Conservation (phyloP, 2,888 invertebrate species). For the Andrena dorsata region DNA sequence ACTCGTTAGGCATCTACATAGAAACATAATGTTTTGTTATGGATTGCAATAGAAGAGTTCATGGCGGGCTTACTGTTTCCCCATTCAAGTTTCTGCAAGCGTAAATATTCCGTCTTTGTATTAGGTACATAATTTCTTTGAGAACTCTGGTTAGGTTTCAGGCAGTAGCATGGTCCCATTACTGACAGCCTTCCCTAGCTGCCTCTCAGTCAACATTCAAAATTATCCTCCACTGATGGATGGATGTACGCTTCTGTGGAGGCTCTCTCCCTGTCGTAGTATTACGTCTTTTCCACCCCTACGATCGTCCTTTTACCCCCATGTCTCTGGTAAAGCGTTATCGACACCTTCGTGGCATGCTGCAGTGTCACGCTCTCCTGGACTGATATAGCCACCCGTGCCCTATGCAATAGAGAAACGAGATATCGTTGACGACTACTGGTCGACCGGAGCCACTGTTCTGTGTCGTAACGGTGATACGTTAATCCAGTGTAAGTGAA, state of each 20-base stretch:
- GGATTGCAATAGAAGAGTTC: neutral
- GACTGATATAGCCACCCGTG: constrained; percentile 31
- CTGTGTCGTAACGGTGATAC: constrained; percentile 68
- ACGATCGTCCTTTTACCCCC: neutral
- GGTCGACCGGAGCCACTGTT: constrained; percentile 64
- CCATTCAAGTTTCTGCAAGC: neutral
- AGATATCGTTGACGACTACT: constrained; percentile 75
- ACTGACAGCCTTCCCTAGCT: neutral
- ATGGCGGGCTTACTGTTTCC: neutral
- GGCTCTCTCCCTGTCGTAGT: constrained; percentile 3
- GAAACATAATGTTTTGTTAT: neutral
- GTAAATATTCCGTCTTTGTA: neutral
- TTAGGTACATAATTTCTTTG: neutral
- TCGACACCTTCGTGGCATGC: constrained; percentile 55
- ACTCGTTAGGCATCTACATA: neutral
- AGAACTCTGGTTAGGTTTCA: neutral
- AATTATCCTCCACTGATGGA: constrained; percentile 74
- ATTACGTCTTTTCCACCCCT: constrained; percentile 20
- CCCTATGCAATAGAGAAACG: constrained; percentile 68
- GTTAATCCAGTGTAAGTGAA: constrained; percentile 57
- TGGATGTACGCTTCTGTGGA: constrained; percentile 59
- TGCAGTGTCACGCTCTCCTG: constrained; percentile 43
- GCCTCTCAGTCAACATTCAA: constrained; percentile 45
- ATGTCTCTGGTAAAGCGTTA: constrained; percentile 48
- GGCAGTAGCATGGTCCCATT: neutral